A percentile compares a stretch with the other conserved stretches of the same genome.
These are phyloP conservation scores for Elaphurus davidianus DNA, from an alignment of 2,113 vertebrate genomes.

Conservation along the genomic window DNA sequence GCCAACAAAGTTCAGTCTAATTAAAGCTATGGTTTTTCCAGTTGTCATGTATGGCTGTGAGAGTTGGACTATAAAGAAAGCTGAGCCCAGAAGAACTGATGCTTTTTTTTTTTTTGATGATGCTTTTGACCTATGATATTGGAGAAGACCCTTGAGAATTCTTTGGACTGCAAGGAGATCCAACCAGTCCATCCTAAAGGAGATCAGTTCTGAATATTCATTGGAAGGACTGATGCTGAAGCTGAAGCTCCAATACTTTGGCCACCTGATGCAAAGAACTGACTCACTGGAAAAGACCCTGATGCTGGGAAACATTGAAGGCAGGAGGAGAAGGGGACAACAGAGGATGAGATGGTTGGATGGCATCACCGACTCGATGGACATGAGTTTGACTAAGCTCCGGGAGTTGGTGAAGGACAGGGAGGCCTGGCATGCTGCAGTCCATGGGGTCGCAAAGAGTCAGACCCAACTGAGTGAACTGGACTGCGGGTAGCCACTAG, in stretches of 20 bases:
- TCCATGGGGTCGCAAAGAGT: background rate
- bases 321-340: background rate
- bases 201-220: background rate
- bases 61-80: background rate
- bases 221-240: background rate
- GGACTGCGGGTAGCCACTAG: background rate
- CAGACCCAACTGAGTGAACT: background rate
- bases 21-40: background rate
- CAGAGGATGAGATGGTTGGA: background rate
- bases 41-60: background rate
- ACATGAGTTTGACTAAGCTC: background rate
- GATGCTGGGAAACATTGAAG: background rate
- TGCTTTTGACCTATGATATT: background rate
- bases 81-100: background rate
- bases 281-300: background rate
- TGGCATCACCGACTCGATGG: background rate
- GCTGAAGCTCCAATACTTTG: background rate
- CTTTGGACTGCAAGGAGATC: background rate
- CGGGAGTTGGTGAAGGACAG: background rate
- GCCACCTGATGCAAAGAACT: background rate
- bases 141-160: background rate
- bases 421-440: background rate
- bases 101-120: no score
- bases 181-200: background rate
- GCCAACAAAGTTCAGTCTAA: background rate